phyloP scores from a whole-genome alignment of 2,888 invertebrate genomes.

The Ceraclea dissimilis region DNA sequence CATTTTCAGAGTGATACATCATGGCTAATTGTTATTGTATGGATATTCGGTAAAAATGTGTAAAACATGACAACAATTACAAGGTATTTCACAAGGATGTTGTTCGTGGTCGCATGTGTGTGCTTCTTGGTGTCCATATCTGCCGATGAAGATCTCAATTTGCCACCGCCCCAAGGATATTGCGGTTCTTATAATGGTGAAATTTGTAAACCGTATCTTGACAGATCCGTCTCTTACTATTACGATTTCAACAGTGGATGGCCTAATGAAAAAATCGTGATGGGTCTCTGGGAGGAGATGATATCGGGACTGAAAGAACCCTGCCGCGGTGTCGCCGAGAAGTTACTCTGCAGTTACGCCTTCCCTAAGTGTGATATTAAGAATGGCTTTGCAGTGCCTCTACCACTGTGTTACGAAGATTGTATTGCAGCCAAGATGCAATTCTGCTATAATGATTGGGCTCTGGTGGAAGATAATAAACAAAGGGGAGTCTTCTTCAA shows the following conservation, averaged over 20 bases:
- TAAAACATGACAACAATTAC: neutral
- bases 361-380: conserved; percentile 79
- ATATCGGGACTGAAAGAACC: conserved; percentile 71
- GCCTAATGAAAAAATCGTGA: conserved; percentile 78
- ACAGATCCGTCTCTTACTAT: conserved; percentile 67
- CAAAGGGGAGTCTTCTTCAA: conserved; percentile 69
- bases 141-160: conserved; percentile 11
- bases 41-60: conserved; percentile 14
- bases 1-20: neutral
- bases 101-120: conserved; percentile 4
- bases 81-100: conserved; percentile 21
- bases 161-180: conserved; percentile 46
- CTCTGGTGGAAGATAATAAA: conserved; percentile 81
- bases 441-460: conserved; percentile 93
- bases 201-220: conserved; percentile 64
- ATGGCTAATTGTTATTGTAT: conserved; percentile 8
- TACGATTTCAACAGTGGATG: conserved; percentile 58
- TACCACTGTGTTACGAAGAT: conserved; percentile 88
- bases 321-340: conserved; percentile 83
- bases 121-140: conserved; percentile 6
- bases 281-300: conserved; percentile 80
- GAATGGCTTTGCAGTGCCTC: conserved; percentile 56
- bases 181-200: conserved; percentile 85
- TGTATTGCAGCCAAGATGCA: conserved; percentile 85
- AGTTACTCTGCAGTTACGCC: conserved; percentile 83